Conservation (phyloP, 2,888 invertebrate genomes). For the Phyllotreta cruciferae region DNA sequence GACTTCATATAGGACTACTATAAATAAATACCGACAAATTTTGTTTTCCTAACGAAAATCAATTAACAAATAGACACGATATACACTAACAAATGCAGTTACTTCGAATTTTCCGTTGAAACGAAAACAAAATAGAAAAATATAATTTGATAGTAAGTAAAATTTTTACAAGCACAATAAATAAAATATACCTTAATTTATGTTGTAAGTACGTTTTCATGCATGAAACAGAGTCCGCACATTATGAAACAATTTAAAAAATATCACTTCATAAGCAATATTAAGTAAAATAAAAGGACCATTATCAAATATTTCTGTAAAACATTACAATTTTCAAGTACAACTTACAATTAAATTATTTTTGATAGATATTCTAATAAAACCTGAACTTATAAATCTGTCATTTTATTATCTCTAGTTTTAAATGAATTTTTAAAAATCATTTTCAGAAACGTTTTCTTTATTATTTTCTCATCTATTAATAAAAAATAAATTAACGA, state of each 20-base stretch:
- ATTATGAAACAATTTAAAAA: too few relatives aligned
- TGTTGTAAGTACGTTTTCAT: constrained; percentile 24
- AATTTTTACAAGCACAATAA: constrained; percentile 25
- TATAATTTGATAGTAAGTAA: constrained; percentile 23
- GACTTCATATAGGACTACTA: constrained; percentile 10
- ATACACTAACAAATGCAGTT: neutral
- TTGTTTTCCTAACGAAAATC: constrained; percentile 11
- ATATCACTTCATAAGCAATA: too few relatives aligned
- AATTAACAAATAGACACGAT: neutral
- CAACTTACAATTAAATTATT: too few relatives aligned
- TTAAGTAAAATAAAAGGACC: too few relatives aligned
- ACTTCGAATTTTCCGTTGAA: neutral
- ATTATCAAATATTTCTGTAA: too few relatives aligned
- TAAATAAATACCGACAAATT: constrained; percentile 16
- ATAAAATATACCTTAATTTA: constrained; percentile 21
- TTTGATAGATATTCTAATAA: too few relatives aligned
- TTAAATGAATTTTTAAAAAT: too few relatives aligned
- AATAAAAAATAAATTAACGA: too few relatives aligned
- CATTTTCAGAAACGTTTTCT: too few relatives aligned
- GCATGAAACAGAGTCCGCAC: neutral
- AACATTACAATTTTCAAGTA: too few relatives aligned
- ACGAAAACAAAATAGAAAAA: constrained; percentile 22
- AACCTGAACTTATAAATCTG: too few relatives aligned
- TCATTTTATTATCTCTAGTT: too few relatives aligned
- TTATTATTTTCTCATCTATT: constrained; percentile 5